These are phyloP conservation scores for Anneissia japonica DNA, from an alignment of 35 echinoderm and acorn worm species.

Conservation along the genomic window DNA sequence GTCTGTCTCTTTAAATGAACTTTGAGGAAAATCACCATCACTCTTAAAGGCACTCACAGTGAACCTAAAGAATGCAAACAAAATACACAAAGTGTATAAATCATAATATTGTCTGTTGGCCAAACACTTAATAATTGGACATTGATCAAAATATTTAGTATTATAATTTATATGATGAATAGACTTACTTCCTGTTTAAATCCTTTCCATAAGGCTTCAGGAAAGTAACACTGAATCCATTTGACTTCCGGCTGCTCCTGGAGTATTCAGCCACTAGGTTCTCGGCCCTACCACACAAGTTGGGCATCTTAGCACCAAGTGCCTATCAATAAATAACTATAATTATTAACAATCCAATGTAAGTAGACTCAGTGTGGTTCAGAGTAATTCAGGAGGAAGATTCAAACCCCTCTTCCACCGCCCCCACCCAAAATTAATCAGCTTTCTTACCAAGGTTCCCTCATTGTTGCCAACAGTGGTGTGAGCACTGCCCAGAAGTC, in stretches of 20 bases:
- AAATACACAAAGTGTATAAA: not conserved
- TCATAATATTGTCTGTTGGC: no score
- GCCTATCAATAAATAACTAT: conserved; percentile 42
- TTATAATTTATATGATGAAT: no score
- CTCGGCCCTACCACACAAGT: conserved; percentile 82
- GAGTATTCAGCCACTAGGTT: conserved; percentile 73
- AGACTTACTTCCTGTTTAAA: conserved; percentile 52
- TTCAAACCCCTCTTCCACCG: no score
- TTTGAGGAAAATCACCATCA: conserved; percentile 42
- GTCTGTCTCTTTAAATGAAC: conserved; percentile 51
- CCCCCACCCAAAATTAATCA: no score
- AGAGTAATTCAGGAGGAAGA: no score
- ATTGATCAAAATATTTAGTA: no score
- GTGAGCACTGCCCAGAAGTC: conserved; percentile 69
- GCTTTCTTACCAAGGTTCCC: conserved; percentile 76
- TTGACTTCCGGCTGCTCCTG: conserved; percentile 63
- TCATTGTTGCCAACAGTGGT: conserved; percentile 95
- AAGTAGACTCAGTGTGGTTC: no score
- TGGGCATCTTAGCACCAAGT: conserved; percentile 61
- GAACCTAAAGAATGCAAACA: conserved; percentile 39
- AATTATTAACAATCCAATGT: not conserved
- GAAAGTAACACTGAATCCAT: conserved; percentile 69
- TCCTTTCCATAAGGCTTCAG: conserved; percentile 57
- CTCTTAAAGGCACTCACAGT: conserved; percentile 57
- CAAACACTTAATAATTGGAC: no score